Evolutionary conservation across 2,113 vertebrate species (phyloP).

Genomic region (Prietella phreatophila): DNA sequence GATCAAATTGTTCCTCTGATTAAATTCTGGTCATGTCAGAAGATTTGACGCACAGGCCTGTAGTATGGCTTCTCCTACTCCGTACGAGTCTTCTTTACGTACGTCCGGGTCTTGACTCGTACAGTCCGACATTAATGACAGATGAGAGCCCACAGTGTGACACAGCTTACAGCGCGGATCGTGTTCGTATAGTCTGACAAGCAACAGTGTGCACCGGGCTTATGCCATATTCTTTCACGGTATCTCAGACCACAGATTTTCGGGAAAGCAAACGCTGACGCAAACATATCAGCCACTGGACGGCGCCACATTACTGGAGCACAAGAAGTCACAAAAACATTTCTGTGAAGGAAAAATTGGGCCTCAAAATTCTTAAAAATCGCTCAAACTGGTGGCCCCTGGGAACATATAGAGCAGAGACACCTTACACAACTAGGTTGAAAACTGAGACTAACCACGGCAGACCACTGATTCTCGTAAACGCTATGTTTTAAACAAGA

Average conservation of each 20-base stretch:
- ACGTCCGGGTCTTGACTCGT: no score
- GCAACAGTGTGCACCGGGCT: no score
- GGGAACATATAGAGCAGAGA: conserved; percentile 30
- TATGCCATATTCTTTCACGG: neutral
- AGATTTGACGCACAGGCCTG: no score
- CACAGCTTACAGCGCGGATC: no score
- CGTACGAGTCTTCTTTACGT: no score
- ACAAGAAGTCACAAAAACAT: conserved; percentile 35
- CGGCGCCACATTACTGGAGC: conserved; percentile 21
- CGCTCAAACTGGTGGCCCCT: conserved; percentile 3
- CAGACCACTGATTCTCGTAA: conserved; percentile 2
- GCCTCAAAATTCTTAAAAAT: conserved; percentile 47
- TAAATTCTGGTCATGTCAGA: no score
- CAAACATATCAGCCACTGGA: neutral
- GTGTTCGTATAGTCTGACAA: no score
- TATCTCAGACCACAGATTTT: neutral
- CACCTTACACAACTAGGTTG: conserved; percentile 30
- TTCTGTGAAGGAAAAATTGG: neutral
- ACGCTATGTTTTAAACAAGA: conserved; percentile 20
- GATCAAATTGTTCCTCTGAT: no score
- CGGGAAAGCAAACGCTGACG: neutral
- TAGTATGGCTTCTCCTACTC: no score
- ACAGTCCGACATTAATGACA: no score
- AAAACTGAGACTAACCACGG: conserved; percentile 53
- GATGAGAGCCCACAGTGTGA: no score